Conservation (phyloP, 2,888 invertebrate species). For the Tetragonisca angustula region DNA sequence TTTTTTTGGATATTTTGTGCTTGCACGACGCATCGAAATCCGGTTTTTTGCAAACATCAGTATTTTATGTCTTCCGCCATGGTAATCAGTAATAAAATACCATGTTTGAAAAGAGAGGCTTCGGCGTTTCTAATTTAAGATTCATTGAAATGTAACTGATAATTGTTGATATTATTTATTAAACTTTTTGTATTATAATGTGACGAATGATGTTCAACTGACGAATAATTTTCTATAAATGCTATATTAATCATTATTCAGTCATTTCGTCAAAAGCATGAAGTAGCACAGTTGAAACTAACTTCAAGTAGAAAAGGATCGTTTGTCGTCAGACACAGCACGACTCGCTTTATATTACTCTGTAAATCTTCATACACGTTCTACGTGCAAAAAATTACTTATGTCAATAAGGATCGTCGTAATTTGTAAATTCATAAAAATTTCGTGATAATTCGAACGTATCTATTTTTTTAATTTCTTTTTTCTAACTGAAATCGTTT, state of each 20-base stretch:
- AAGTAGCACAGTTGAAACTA: too few species aligned
- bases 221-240: neutral
- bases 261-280: neutral
- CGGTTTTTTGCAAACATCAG: constrained; percentile 12
- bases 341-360: neutral
- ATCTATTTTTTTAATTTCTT: neutral
- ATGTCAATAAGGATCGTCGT: neutral
- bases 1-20: neutral
- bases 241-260: neutral
- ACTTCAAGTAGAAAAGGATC: neutral
- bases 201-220: too few species aligned
- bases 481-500: neutral
- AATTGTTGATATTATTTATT: neutral
- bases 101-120: neutral
- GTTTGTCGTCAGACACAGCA: neutral
- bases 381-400: neutral
- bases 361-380: neutral
- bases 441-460: neutral
- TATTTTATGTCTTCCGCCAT: neutral
- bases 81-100: neutral
- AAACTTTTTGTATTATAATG: neutral
- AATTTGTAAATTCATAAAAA: neutral
- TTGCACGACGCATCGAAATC: neutral
- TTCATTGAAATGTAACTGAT: neutral
- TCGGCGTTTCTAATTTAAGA: neutral